Base-by-base conservation (phyloP, 1,140 invertebrate genomes). In the Plodia interpunctella region DNA sequence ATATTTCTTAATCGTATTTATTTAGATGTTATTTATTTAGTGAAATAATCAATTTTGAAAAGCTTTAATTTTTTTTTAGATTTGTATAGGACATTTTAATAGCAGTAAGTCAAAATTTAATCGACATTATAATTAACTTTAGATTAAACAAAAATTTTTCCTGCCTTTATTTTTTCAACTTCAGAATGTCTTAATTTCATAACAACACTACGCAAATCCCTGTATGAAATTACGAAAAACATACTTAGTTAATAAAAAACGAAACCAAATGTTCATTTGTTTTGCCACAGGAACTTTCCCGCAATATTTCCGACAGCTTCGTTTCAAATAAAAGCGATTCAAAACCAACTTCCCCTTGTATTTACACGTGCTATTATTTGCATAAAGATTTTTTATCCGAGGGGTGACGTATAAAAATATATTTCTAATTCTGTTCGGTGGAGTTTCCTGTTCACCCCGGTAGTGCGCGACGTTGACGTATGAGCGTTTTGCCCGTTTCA, bases 291-390 rank as follows among this genome's bases (percentile, higher is more conserved):
- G 18, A 49, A 51, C 20, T 58, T 51, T 30, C 32, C 4, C 13
- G 5, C 8, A 38, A 59, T 44, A 44, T 44, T 44, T 15, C 38
- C 38, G 2, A 17, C 38, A 13, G 38, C 38, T 44, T 44, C 15
- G 38, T 44, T 44, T 44, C 38, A 44, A 44, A 44, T 44, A 44
- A 44, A 44, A 44, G 13, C 38, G 38, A 44, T 44, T 10, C 38
- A 44, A 44, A n/a, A 44, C 15, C 38, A 15, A 44, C 67, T 70
- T 72, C 70, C 72, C 72, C 65, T 65, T 66, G 78, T 78, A 76
- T 85, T 78, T 83, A 84, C 82, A 85, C 72, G 80, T 84, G 78
- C 72, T 80, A 75, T 86, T 88, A 87, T 87, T 87, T 88, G 86
- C 83, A 87, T 88, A 87, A 78, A 79, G 70, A 76, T 85, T 87